phyloP scores from a whole-genome alignment of 2,113 vertebrate species.

The Ondatra zibethicus region DNA sequence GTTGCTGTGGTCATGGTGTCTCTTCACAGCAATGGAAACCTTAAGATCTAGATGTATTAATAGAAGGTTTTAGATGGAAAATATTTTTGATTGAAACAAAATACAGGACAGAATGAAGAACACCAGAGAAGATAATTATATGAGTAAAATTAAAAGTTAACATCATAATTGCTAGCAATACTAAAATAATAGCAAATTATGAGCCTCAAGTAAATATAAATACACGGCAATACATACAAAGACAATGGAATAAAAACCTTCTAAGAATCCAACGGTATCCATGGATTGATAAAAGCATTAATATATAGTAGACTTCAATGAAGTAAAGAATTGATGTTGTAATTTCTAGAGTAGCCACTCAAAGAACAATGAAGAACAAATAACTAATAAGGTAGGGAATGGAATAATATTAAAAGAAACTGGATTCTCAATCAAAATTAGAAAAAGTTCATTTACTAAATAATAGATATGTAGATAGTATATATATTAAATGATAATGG shows the following conservation, averaged over 20 bases:
- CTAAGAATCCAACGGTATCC: not conserved
- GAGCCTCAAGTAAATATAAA: not conserved
- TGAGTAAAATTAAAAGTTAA: not conserved
- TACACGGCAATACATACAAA: not conserved
- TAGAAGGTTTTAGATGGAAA: not conserved
- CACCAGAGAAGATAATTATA: not conserved
- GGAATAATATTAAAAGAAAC: not conserved
- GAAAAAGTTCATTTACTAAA: not conserved
- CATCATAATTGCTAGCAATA: not conserved
- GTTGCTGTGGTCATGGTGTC: not conserved
- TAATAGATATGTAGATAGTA: not conserved
- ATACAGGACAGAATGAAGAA: not conserved
- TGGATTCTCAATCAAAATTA: not conserved
- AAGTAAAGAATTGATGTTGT: not conserved
- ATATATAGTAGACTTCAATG: not conserved
- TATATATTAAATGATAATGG: not conserved
- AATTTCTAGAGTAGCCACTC: not conserved
- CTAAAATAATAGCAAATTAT: not conserved
- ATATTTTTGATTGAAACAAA: not conserved
- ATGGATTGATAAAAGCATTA: not conserved
- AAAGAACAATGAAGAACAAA: not conserved
- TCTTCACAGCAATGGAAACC: not conserved
- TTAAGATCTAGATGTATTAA: not conserved
- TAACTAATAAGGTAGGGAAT: not conserved
- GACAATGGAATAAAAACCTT: not conserved